Base-by-base conservation (phyloP, 2,888 invertebrate genomes). In the Eurytoma californica region DNA sequence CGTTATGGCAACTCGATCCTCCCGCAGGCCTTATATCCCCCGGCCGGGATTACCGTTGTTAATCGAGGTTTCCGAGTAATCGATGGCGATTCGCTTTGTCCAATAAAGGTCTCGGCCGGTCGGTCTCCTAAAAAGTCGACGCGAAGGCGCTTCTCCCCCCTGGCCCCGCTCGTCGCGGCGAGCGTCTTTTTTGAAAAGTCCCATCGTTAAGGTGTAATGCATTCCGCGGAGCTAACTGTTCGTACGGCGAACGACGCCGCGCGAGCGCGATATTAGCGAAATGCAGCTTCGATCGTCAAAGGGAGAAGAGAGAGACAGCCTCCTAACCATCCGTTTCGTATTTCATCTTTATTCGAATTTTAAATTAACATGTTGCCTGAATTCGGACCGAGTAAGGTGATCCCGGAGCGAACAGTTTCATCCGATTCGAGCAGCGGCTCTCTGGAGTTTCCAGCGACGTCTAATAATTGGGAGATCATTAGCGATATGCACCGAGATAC, bases 1-100 rank as follows among this genome's bases (percentile, higher is more conserved):
- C 82, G 83, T 84, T 84, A 84, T 84, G 83, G 84, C 82, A 83
- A 84, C 83, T 80, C 81, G 84, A 83, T 83, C 83, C 39, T 81
- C 77, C 82, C 68, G 80, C 79, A 79, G 79, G 75, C 82, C 83
- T 84, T 84, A 83, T 83, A 82, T 24, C 82, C 30, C 82, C 9
- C 39, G 39, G 39, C 39, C 39, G 39, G 39, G 82, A 84, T 83
- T 83, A 82, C 84, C 82, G 84, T 85, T 83, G 84, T 81, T 82
- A 81, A 83, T 85, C 84, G 82, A 81, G 83, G 80, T 82, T 81
- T 83, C 82, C 80, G 63, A 67, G 82, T 82, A 82, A 81, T 82
- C 81, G 81, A 72, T 74, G 72, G 74, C 67, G 77, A 81, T 81
- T 79, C 74, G 69, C 63, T 70, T 80, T 66, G 67, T 39, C 76